These are phyloP conservation scores for Dinocampus coccinellae DNA, from an alignment of 2,888 invertebrate genomes.

Conservation along the genomic window DNA sequence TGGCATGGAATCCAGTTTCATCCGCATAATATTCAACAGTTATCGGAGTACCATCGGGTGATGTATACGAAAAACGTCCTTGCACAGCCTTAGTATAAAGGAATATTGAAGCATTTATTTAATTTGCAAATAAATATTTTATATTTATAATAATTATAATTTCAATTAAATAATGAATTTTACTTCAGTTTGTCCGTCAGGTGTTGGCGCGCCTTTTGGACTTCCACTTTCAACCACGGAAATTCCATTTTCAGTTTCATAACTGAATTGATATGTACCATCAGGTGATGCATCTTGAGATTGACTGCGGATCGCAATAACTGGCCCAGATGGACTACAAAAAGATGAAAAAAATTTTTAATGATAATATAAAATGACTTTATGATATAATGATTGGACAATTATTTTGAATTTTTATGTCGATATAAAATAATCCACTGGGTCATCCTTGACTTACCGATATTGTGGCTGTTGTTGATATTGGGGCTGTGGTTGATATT, in stretches of 20 bases:
- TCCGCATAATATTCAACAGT: slow-evolving; percentile 81
- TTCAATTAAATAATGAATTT: slow-evolving; percentile 1
- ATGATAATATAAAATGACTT: neutral
- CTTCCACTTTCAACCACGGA: slow-evolving; percentile 60
- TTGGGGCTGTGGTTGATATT: slow-evolving; percentile 46
- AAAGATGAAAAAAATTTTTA: neutral
- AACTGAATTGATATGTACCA: slow-evolving; percentile 61
- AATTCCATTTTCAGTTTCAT: slow-evolving; percentile 67
- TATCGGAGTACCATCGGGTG: slow-evolving; percentile 81
- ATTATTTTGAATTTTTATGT: no score
- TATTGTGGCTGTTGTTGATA: slow-evolving; percentile 53
- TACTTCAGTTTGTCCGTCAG: slow-evolving; percentile 58
- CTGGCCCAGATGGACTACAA: slow-evolving; percentile 50
- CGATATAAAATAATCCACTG: no score
- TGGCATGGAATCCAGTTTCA: slow-evolving; percentile 83
- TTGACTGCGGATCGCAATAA: slow-evolving; percentile 61
- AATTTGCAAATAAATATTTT: no score
- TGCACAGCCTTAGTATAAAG: slow-evolving; percentile 75
- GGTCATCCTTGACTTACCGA: slow-evolving; percentile 44
- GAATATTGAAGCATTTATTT: neutral
- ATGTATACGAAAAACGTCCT: slow-evolving; percentile 82
- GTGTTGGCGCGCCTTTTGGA: slow-evolving; percentile 51
- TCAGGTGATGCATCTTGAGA: slow-evolving; percentile 59
- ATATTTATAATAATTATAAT: neutral
- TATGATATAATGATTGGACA: neutral